Evolutionary conservation across 2,113 vertebrate genomes (phyloP), one percentile per base, ranked within the genome.

Genomic region (Glaucomys volans): DNA sequence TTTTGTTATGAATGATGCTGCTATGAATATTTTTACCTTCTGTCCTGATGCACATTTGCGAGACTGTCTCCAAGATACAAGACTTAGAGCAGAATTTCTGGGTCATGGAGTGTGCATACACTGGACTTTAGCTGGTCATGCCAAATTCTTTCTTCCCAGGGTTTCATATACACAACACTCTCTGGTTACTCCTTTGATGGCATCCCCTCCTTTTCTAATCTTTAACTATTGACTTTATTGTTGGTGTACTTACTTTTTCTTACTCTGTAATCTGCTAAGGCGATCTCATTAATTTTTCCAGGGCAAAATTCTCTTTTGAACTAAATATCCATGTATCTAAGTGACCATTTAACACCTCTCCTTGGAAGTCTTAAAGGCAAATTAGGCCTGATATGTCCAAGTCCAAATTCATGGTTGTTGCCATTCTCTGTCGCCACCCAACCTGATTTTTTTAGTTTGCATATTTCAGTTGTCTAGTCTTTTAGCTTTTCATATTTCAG

Each of bases 231-330:
- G 16, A 92, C 62, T 52, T 76, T 74, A 82, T 83, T 62, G 17
- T 91, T 80, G n/a, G 24, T n/a, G 47, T 94, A 50, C 47, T 47
- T 4, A 35, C 50, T 75, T 79, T 64, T 76, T 87, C 37, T 74
- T 80, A 18, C 35, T n/a, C 11, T 71, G 0, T 52, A 35, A 7
- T 91, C 64, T 97, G 59, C 76, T 26, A 81, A 79, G 8, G 75
- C 32, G 40, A 57, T 66, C 80, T 85, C 17, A 71, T 81, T 96
- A 91, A 64, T 76, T 93, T 95, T 72, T 77, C 35, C 47, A 74
- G 87, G 30, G 77, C 57, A 69, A 69, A 96, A 50, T 75, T 92
- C 52, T 88, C 44, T 54, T 85, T 95, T 90, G 74, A 94, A 14
- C 18, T 71, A 6, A 32, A 76, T 32, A 66, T 52, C 24, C 2